phyloP scores from a whole-genome alignment of 1,140 invertebrate species.

The Protaetia brevitarsis region DNA sequence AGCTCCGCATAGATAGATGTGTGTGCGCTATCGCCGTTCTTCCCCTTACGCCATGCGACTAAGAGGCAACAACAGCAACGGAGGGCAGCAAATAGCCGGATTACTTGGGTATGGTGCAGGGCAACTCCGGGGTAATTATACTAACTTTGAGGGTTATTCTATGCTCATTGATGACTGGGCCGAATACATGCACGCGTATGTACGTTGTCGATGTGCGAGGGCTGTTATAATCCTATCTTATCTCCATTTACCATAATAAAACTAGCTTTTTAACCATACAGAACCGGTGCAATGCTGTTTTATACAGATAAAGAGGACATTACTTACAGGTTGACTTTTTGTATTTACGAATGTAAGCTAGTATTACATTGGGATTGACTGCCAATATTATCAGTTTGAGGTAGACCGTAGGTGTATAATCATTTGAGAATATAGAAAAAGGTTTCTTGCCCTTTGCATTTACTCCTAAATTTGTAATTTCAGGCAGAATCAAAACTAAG shows the following conservation, averaged over 20 bases:
- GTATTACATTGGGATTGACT: conserved; percentile 1
- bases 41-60: not conserved
- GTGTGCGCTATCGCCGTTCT: not conserved
- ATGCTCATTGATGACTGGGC: conserved; percentile 43
- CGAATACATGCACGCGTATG: not conserved
- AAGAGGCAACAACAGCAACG: conserved; percentile 5
- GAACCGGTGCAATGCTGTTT: conserved; percentile 37
- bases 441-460: too few relatives aligned
- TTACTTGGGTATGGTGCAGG: conserved; percentile 36
- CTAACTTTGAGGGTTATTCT: conserved; percentile 41
- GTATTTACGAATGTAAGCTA: not conserved
- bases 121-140: conserved; percentile 41
- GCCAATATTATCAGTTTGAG: too few relatives aligned
- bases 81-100: conserved; percentile 39
- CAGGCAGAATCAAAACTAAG: too few relatives aligned
- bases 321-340: conserved; percentile 10
- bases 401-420: too few relatives aligned
- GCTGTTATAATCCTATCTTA: conserved; percentile 43
- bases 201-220: conserved; percentile 30
- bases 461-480: too few relatives aligned
- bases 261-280: conserved; percentile 22
- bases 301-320: conserved; percentile 5
- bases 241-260: conserved; percentile 41
- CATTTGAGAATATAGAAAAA: too few relatives aligned
- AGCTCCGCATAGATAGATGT: conserved; percentile 31